These are phyloP conservation scores for Philopedon plagiatum DNA, from an alignment of 2,888 invertebrate species.

Conservation along the genomic window DNA sequence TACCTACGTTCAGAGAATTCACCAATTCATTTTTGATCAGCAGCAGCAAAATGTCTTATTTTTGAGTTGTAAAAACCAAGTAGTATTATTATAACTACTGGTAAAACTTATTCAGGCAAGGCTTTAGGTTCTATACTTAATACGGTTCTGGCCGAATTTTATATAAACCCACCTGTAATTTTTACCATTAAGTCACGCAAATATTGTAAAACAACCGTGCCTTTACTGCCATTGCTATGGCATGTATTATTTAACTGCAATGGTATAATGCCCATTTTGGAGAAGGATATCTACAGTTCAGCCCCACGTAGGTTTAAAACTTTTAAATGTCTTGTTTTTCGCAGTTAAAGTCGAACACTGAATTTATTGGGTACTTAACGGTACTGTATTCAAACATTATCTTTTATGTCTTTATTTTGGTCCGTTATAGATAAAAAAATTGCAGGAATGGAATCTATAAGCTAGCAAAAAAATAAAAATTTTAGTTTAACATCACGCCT, in stretches of 20 bases:
- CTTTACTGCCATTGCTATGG: constrained; percentile 33
- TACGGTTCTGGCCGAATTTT: too few species aligned
- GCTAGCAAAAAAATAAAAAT: neutral
- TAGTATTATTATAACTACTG: too few species aligned
- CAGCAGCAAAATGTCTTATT: too few species aligned
- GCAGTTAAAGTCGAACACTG: constrained; percentile 31
- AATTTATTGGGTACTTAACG: constrained; percentile 30
- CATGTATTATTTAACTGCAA: constrained; percentile 41
- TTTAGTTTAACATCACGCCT: neutral
- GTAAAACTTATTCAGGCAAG: too few species aligned
- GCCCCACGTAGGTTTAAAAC: constrained; percentile 45
- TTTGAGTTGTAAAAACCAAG: too few species aligned
- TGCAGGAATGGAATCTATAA: neutral
- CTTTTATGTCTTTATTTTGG: constrained; percentile 23
- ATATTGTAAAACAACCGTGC: constrained; percentile 44
- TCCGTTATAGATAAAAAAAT: neutral
- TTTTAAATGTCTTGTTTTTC: constrained; percentile 26
- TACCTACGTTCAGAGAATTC: too few species aligned
- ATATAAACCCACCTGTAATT: constrained; percentile 30
- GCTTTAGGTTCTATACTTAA: too few species aligned
- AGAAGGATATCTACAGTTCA: constrained; percentile 41
- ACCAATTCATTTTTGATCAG: too few species aligned
- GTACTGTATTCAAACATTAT: constrained; percentile 15
- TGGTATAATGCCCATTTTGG: constrained; percentile 43
- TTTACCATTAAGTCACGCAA: constrained; percentile 47